These are phyloP conservation scores for Cassiopea xamachana DNA, from an alignment of 30 jellyfish, hydroid and myxozoan genomes.

Conservation along the genomic window DNA sequence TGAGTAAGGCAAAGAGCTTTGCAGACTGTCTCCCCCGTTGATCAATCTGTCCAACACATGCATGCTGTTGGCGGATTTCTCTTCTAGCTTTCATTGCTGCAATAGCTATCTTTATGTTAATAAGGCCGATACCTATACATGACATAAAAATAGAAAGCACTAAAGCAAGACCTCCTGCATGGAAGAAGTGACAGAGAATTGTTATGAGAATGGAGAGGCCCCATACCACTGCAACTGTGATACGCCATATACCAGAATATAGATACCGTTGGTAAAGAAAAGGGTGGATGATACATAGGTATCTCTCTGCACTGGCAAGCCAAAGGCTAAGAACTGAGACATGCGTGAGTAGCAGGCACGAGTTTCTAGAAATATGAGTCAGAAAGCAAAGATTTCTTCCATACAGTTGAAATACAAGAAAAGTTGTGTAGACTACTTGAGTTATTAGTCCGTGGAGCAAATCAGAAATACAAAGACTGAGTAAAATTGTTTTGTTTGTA, in stretches of 20 bases:
- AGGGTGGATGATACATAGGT: constrained; percentile 22
- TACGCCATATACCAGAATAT: not conserved
- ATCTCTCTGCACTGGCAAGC: constrained; percentile 43
- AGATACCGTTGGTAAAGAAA: not conserved
- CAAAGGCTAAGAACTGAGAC: constrained; percentile 2
- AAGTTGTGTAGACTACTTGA: not conserved
- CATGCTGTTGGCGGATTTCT: constrained; percentile 20
- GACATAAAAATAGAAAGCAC: not conserved
- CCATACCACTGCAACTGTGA: constrained; percentile 6
- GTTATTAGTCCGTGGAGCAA: not conserved
- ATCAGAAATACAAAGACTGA: constrained; percentile 11
- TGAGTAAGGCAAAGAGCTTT: constrained; percentile 8
- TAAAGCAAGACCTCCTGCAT: not conserved
- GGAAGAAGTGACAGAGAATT: not conserved
- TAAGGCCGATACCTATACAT: not conserved
- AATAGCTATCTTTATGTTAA: not conserved
- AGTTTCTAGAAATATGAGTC: not conserved
- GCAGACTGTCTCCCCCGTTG: constrained; percentile 18
- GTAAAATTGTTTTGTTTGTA: constrained; percentile 6
- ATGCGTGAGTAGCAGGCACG: not conserved
- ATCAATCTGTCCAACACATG: not conserved
- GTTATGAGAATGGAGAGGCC: not conserved
- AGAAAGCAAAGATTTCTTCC: not conserved
- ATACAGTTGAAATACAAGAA: constrained; percentile 5
- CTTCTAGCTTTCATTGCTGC: constrained; percentile 7